Conservation (phyloP, 1,140 invertebrate species). For the Neotoxoptera formosana region DNA sequence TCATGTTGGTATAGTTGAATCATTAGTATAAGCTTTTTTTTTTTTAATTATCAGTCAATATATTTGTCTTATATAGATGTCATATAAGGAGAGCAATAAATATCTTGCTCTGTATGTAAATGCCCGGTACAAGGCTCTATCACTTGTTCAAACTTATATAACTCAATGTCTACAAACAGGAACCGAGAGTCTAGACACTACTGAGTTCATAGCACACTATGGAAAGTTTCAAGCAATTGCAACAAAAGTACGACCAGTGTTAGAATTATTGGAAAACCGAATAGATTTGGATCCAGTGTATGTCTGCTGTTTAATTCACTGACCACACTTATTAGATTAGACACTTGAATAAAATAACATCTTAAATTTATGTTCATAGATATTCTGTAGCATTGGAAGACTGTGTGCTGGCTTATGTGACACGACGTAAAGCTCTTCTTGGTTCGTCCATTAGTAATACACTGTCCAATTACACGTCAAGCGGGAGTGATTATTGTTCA, state of each 20-base stretch:
- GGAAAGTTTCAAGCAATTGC: constrained; percentile 92
- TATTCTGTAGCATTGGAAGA: constrained; percentile 81
- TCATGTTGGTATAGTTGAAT: constrained; percentile 35
- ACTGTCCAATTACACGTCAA: constrained; percentile 75
- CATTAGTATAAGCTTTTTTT: background rate
- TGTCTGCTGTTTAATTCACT: constrained; percentile 62
- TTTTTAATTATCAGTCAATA: background rate
- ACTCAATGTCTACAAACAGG: constrained; percentile 48
- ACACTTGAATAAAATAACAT: constrained; percentile 36
- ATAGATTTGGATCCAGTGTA: constrained; percentile 75
- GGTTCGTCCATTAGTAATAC: constrained; percentile 79
- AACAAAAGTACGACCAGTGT: constrained; percentile 80
- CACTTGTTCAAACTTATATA: constrained; percentile 41
- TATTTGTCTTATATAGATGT: constrained; percentile 19
- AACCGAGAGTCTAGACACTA: constrained; percentile 60
- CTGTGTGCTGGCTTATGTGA: constrained; percentile 86
- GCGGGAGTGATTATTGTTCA: constrained; percentile 86
- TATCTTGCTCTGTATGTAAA: constrained; percentile 51
- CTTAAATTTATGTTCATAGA: constrained; percentile 63
- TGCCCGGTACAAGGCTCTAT: constrained; percentile 47
- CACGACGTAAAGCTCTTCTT: constrained; percentile 76
- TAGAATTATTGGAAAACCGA: constrained; percentile 82
- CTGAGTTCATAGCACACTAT: constrained; percentile 67
- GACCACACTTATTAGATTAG: constrained; percentile 39
- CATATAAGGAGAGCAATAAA: constrained; percentile 49